A percentile compares a stretch with the other conserved stretches of the same genome.
Evolutionary conservation across 2,113 vertebrate species (phyloP).

Genomic region (Beaufortia kweichowensis): DNA sequence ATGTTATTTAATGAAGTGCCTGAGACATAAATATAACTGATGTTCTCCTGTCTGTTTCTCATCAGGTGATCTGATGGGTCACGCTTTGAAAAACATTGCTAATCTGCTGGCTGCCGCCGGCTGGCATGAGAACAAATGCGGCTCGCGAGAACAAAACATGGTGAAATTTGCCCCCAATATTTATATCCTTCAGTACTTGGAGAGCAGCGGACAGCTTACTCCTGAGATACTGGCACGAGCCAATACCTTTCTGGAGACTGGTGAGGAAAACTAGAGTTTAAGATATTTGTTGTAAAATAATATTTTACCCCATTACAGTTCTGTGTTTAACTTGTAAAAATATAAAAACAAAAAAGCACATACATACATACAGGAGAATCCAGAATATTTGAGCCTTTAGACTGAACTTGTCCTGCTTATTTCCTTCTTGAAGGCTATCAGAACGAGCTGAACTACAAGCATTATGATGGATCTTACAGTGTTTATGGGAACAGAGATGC

Average conservation of each 20-base stretch:
- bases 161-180: conserved; percentile 82
- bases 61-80: conserved; percentile 80
- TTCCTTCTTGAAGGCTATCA: conserved; percentile 77
- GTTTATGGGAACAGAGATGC: conserved; percentile 79
- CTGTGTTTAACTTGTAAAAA: too few species aligned
- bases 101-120: too few species aligned
- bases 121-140: too few species aligned
- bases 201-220: conserved; percentile 64
- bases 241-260: conserved; percentile 28
- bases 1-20: too few species aligned
- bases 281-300: conserved; percentile 23
- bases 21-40: not conserved
- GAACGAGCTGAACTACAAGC: conserved; percentile 82
- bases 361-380: too few species aligned
- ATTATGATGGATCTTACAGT: conserved; percentile 83
- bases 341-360: too few species aligned
- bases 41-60: conserved; percentile 66
- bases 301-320: too few species aligned
- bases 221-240: conserved; percentile 31
- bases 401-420: not conserved
- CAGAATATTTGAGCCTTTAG: too few species aligned
- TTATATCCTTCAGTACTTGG: conserved; percentile 77
- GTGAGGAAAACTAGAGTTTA: conserved; percentile 74
- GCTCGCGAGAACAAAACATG: conserved; percentile 87
- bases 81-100: conserved; percentile 73